Base-by-base conservation (phyloP, 2,113 vertebrate genomes). In the Chloropsis hardwickii region DNA sequence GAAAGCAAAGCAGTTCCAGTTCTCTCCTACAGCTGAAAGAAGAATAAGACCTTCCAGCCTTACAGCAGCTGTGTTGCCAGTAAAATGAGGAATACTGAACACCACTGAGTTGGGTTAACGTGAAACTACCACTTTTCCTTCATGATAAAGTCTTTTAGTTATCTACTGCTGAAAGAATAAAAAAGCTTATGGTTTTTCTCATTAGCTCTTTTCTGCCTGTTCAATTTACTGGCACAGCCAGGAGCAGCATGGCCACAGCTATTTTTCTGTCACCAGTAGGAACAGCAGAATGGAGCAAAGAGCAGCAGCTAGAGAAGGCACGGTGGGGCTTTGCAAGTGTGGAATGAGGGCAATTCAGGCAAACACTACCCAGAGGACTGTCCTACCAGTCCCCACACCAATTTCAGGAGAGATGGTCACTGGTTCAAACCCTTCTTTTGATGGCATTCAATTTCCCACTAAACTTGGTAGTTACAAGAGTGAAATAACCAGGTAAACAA, bases 321-420 rank as follows among this genome's bases (percentile, higher is more conserved):
- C n/a, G 5, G 57, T 17, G 29, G 39, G 24, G 39, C 11, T 66
- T 6, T 0, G 1, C 40, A 40, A 50, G 35, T 0, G 1, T 27
- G 47, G 81, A 80, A 88, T 14, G 12, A 81, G 22, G n/a, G 14
- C 8, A 58, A 4, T 40, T 81, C 16, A 78, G 40, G 37, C 24
- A 54, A 87, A 39, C 0, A 1, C 29, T 77, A n/a, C 3, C 23
- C 29, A 77, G 42, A 45, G 56, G 35, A 29, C 2, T 42, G 29
- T 27, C 47, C 19, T 5, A 27, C 33, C 37, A 47, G 33, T 6
- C 13, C 71, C 33, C 24, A 12, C 5, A 17, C 9, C 5, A 8
- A 13, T 48, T 66, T n/a, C 5, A 39, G 65, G 35, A 67, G 27
- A 77, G 23, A 39, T 2, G 3, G 29, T 47, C 56, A 20, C 47